These are phyloP conservation scores for Microcebus lehilahytsara DNA, from an alignment of 2,113 vertebrate species.

Conservation along the genomic window DNA sequence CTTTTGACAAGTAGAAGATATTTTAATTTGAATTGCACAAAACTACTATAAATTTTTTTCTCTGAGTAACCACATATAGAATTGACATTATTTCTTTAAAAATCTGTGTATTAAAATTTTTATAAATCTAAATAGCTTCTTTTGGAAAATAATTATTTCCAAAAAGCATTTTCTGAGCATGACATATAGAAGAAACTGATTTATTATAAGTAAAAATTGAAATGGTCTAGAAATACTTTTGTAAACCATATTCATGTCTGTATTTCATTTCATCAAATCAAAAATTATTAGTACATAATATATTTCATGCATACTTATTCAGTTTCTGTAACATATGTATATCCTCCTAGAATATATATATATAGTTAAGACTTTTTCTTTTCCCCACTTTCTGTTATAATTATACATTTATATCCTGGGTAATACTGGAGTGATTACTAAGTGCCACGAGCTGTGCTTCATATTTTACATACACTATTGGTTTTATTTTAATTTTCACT, in stretches of 20 bases:
- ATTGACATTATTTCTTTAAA: background rate
- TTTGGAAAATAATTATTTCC: background rate
- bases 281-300: background rate
- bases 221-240: background rate
- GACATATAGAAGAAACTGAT: background rate
- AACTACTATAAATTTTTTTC: background rate
- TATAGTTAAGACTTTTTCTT: background rate
- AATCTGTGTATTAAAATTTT: background rate
- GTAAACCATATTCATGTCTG: background rate
- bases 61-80: background rate
- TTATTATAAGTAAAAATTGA: background rate
- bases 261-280: background rate
- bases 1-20: background rate
- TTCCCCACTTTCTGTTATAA: background rate
- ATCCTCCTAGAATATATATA: background rate
- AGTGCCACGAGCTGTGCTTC: background rate
- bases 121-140: background rate
- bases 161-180: background rate
- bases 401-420: background rate
- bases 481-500: background rate
- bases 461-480: background rate
- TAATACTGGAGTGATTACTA: background rate
- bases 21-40: too few species aligned
- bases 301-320: background rate
- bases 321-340: background rate